Base-by-base conservation (phyloP, 2,113 vertebrate species). In the Scortum barcoo region DNA sequence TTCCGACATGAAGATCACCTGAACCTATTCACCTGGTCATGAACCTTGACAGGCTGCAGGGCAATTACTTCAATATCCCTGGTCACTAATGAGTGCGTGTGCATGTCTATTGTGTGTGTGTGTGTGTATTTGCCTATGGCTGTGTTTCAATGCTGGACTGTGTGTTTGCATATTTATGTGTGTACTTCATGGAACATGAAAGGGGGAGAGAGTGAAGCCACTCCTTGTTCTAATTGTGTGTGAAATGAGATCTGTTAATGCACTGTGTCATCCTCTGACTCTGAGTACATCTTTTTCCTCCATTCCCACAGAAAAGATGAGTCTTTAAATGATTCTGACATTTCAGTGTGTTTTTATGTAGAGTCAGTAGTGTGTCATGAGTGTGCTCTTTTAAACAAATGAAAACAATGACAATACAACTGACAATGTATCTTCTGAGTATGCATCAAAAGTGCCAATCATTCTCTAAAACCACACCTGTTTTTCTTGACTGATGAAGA, bases 241-340 rank as follows among this genome's bases (percentile, higher is more conserved):
- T 92, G 83, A 84, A 83, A 84, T 13, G 13, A 81, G 69, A 67
- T 78, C 33, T 1, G 58, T 56, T 68, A 54, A 78, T 71, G 56
- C n/a, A 2, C 44, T 3, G 17, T 72, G 65, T 10, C 58, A 26
- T 62, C 26, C 5, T 63, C 24, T 26, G 48, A 68, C 10, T 48
- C 5, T 56, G 69, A 33, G 33, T 33, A 28, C 66, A 12, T 61
- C 14, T 38, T 65, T 58, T 48, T 7, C 38, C 40, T 58, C 19
- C 36, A 9, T 60, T 72, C 42, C 22, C 7, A 46, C 36, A 54
- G 44, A n/a, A 46, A 70, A 56, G 12, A 57, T 38, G n/a, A 63
- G 48, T 33, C 20, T 65, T 24, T 46, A 44, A 53, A 74, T 58
- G 40, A 22, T 33, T 76, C 75, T 83, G 50, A 65, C 67, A 77